These are phyloP conservation scores for Crotalus viridis DNA, from an alignment of 2,113 vertebrate species.

Conservation along the genomic window DNA sequence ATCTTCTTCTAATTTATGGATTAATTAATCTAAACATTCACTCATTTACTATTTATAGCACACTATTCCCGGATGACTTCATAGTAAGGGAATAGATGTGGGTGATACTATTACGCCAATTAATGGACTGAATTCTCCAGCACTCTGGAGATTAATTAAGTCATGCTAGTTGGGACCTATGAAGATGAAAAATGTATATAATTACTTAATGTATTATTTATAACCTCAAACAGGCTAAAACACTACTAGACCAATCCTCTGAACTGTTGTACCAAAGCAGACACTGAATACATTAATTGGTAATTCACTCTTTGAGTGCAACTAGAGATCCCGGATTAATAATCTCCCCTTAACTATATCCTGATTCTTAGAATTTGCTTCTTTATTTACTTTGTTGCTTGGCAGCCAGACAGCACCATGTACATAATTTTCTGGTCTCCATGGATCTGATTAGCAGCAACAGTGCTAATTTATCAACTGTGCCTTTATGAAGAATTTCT, in stretches of 20 bases:
- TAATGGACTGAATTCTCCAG: constrained; percentile 27
- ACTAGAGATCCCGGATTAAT: background rate
- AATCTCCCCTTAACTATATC: background rate
- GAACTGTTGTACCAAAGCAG: background rate
- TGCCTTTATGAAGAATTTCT: background rate
- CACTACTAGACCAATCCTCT: background rate
- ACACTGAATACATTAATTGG: background rate
- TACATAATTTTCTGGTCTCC: background rate
- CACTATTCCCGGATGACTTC: constrained; percentile 13
- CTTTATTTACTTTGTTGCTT: background rate
- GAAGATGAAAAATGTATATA: constrained; percentile 35
- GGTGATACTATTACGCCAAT: constrained; percentile 33
- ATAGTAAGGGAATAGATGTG: constrained; percentile 19
- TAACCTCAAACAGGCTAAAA: background rate
- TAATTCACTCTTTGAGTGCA: background rate
- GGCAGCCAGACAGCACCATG: background rate
- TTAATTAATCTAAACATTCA: constrained; percentile 27
- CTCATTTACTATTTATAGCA: constrained; percentile 31
- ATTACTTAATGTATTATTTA: constrained; percentile 11
- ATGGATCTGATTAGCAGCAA: background rate
- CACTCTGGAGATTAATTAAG: constrained; percentile 4
- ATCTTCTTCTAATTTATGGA: constrained; percentile 8
- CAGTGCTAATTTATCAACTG: background rate
- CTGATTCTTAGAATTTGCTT: background rate
- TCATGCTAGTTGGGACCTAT: constrained; percentile 16